Percentiles rank a stretch among this genome's conserved stretches.
phyloP scores from a whole-genome alignment of 2,113 vertebrate species.

The Tursiops truncatus region DNA sequence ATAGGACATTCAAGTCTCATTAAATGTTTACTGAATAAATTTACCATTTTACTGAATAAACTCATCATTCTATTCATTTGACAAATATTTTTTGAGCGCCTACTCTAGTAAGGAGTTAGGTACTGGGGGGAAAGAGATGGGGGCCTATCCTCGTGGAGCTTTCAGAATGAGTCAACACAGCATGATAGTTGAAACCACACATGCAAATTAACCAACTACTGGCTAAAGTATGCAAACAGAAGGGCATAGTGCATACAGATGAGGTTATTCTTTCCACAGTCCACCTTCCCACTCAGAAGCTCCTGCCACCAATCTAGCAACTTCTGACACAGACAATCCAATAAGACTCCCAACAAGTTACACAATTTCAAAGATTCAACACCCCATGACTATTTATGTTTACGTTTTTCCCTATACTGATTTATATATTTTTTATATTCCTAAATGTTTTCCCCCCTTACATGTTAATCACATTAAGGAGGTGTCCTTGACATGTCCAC shows the following conservation, averaged over 20 bases:
- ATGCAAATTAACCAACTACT: conserved; percentile 45
- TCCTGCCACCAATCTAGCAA: not conserved
- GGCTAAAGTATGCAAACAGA: not conserved
- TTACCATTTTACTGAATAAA: conserved; percentile 38
- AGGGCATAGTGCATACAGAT: not conserved
- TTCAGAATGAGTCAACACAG: conserved; percentile 53
- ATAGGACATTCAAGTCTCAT: conserved; percentile 2
- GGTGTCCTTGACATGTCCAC: not conserved
- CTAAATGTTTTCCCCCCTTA: not conserved
- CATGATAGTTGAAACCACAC: conserved; percentile 9
- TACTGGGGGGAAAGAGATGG: not conserved
- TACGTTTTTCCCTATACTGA: not conserved
- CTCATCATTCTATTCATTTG: conserved; percentile 21
- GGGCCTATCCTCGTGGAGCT: not conserved
- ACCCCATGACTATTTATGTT: not conserved
- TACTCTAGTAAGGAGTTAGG: not conserved
- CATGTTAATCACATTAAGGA: conserved; percentile 13
- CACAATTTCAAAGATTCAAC: not conserved
- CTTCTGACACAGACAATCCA: conserved; percentile 2
- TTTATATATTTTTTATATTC: not conserved
- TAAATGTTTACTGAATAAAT: conserved; percentile 27
- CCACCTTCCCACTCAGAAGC: not conserved
- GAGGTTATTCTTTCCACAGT: not conserved
- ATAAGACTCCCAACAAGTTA: not conserved
- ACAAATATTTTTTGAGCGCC: conserved; percentile 2